A percentile compares a stretch with the other conserved stretches of the same genome.
These are phyloP conservation scores for Oenanthe melanoleuca DNA, from an alignment of 2,113 vertebrate genomes.

Conservation along the genomic window DNA sequence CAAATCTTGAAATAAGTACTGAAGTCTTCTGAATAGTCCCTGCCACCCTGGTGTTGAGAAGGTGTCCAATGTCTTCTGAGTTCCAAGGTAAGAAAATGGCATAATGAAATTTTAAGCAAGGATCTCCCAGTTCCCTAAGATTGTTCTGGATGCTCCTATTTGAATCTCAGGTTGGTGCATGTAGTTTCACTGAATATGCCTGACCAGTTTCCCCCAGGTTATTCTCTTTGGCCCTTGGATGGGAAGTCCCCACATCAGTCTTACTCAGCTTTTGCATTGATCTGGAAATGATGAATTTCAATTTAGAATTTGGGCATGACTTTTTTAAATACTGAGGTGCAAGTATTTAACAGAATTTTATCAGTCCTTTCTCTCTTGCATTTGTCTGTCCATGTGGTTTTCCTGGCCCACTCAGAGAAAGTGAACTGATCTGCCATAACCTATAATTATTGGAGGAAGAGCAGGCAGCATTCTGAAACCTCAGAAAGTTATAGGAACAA, in stretches of 20 bases:
- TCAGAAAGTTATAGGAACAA: conserved; percentile 2
- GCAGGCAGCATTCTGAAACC: conserved; percentile 2
- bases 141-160: background rate
- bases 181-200: background rate
- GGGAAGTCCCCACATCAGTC: background rate
- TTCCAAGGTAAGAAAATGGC: background rate
- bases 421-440: background rate
- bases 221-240: background rate
- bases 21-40: background rate
- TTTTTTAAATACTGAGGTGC: background rate
- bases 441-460: background rate
- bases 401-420: background rate
- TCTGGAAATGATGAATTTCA: background rate
- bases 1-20: background rate
- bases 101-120: background rate
- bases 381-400: background rate
- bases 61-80: background rate
- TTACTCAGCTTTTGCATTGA: background rate
- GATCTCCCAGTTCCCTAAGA: background rate
- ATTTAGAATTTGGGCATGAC: background rate
- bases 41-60: background rate
- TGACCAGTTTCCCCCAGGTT: background rate
- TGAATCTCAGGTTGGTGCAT: background rate
- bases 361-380: background rate
- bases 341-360: background rate